Base-by-base conservation (phyloP, 2,888 invertebrate species). In the Marronus borbonicus region DNA sequence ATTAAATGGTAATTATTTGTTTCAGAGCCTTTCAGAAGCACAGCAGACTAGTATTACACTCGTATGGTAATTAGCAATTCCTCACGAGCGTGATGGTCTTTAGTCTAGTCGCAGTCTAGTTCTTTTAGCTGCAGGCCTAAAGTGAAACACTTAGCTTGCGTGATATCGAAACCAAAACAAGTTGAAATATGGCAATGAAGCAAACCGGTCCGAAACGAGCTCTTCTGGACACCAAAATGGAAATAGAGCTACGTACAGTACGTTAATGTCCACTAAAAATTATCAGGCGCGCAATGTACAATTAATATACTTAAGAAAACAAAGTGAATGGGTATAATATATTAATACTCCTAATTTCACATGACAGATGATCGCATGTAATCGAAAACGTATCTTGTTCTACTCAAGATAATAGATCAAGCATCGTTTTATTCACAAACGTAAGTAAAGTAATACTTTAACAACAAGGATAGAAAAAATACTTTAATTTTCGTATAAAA, bases 81-180 rank as follows among this genome's bases (percentile, higher is more conserved):
- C 78, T 74, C 78, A 70, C 81, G 82, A 20, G 44, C 44, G 60
- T 49, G 60, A 74, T 44, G 60, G 60, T 60, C 72, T 74, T 74
- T 74, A 74, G 72, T 83, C 83, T 83, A 82, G 82, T 70, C 78
- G 78, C 69, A 80, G 83, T 83, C 83, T 83, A 80, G 82, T 79
- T 68, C 75, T 78, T 68, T 74, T 64, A 60, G 76, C 77, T 36
- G 52, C 50, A 39, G 77, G 70, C 49, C 24, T 28, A 55, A 77
- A 50, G 62, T 64, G 77, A 77, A 68, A 77, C 64, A 77, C 77
- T 77, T 75, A 60, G 60, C 72, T 74, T 44, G 78, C 78, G 68
- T 68, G 78, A 78, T 75, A 58, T 39, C 70, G 28, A 65, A 60
- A 60, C 14, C 31, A n/a, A 66, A 75, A 66, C 65, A 24, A 78